phyloP scores from a whole-genome alignment of 1,140 invertebrate genomes.

The Zaprionus ornatus region DNA sequence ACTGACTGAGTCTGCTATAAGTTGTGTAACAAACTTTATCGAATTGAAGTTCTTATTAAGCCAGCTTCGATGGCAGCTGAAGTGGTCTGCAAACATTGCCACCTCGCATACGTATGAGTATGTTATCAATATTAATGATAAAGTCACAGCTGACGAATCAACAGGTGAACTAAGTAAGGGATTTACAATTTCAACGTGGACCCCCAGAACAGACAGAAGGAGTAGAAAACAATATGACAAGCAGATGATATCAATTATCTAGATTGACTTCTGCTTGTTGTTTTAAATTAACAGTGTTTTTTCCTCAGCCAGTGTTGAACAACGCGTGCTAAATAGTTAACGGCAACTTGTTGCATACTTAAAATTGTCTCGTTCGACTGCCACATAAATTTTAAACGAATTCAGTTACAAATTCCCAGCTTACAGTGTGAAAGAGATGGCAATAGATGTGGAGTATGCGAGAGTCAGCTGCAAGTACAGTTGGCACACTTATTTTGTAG shows the following conservation, averaged over 20 bases:
- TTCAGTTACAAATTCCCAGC: constrained; percentile 5
- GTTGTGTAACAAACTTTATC: constrained; percentile 41
- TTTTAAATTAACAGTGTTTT: background rate
- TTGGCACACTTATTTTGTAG: constrained; percentile 63
- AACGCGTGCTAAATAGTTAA: constrained; percentile 43
- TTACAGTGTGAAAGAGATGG: background rate
- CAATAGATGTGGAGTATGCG: background rate
- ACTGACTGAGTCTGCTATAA: background rate
- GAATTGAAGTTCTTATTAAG: constrained; percentile 28
- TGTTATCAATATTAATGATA: constrained; percentile 7
- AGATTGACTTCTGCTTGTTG: too few species aligned
- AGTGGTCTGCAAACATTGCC: constrained; percentile 59
- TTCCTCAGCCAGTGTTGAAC: constrained; percentile 23
- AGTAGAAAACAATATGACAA: too few species aligned
- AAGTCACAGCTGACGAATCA: background rate
- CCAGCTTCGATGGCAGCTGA: constrained; percentile 41
- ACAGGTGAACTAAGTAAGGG: too few species aligned
- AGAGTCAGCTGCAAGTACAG: constrained; percentile 25
- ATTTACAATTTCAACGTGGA: too few species aligned
- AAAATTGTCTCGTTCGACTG: constrained; percentile 36
- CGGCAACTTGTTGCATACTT: constrained; percentile 38
- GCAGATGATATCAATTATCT: too few species aligned
- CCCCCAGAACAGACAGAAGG: background rate
- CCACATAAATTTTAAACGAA: constrained; percentile 70
- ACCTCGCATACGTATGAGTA: background rate